Conservation (phyloP, 2,888 invertebrate species). For the Dorcus hopei region DNA sequence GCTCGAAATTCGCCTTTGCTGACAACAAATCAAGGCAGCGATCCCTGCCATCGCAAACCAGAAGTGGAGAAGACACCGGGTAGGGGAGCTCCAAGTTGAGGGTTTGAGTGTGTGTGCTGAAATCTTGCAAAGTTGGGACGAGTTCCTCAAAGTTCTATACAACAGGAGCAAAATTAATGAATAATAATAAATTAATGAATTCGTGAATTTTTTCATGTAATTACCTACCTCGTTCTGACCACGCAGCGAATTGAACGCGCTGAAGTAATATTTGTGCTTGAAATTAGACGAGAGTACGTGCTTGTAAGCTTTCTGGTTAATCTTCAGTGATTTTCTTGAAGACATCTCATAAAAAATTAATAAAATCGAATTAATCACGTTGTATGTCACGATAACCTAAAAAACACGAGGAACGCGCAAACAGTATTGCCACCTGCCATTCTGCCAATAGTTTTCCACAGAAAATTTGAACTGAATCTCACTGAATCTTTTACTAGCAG, state of each 20-base stretch:
- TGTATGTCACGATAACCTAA: too few species aligned
- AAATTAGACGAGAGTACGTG: conserved; percentile 2
- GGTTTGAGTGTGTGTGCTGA: conserved; percentile 1
- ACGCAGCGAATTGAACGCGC: conserved; percentile 6
- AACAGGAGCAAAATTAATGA: not conserved
- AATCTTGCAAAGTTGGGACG: conserved; percentile 9
- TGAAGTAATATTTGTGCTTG: conserved; percentile 12
- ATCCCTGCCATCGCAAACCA: conserved; percentile 5
- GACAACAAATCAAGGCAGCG: conserved; percentile 10
- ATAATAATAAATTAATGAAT: too few species aligned
- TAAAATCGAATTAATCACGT: not conserved
- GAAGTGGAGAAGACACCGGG: conserved; percentile 9
- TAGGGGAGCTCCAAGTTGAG: conserved; percentile 12
- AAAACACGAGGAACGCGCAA: too few species aligned
- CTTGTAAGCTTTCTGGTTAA: not conserved
- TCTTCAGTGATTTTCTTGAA: conserved; percentile 6
- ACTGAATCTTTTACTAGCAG: too few species aligned
- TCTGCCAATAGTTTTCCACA: too few species aligned
- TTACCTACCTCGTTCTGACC: not conserved
- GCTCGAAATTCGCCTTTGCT: conserved; percentile 8
- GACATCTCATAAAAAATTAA: not conserved
- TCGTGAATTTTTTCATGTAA: not conserved
- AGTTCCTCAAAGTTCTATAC: conserved; percentile 7
- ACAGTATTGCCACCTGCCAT: too few species aligned
- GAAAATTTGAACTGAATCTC: too few species aligned